Conservation (phyloP, 2,797 vertebrate genomes). For the Emydoidea blandingii region DNA sequence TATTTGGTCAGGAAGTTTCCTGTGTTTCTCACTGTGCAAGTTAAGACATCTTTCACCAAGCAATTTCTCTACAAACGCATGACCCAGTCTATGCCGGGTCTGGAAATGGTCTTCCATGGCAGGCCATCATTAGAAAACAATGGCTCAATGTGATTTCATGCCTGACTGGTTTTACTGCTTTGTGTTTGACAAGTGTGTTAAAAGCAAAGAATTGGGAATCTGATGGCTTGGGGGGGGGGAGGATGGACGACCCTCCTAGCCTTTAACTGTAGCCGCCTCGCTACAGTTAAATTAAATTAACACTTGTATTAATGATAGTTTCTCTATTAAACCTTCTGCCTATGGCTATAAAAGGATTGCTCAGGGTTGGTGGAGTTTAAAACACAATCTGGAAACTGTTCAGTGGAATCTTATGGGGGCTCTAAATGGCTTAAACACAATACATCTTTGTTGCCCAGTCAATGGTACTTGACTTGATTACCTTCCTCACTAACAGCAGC, state of each 20-base stretch:
- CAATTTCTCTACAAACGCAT: not conserved
- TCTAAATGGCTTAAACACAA: not conserved
- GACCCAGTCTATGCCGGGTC: not conserved
- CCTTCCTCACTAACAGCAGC: not conserved
- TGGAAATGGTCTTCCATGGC: not conserved
- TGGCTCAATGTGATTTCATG: not conserved
- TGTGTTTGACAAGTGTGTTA: not conserved
- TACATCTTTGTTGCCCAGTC: slow-evolving; percentile 27
- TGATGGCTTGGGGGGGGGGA: not conserved
- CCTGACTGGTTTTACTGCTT: not conserved
- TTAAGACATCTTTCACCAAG: rapidly evolving
- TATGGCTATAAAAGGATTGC: slow-evolving; percentile 48
- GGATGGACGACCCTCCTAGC: not conserved
- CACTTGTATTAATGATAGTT: slow-evolving; percentile 20
- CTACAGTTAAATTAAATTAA: slow-evolving; percentile 38
- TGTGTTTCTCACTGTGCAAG: not conserved
- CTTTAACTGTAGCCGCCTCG: not conserved
- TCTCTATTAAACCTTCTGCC: slow-evolving; percentile 56
- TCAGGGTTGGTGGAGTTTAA: slow-evolving; percentile 53
- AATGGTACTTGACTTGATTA: not conserved
- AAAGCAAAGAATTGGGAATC: slow-evolving; percentile 3
- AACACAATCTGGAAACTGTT: slow-evolving; percentile 49
- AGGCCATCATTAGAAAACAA: not conserved
- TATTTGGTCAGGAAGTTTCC: rapidly evolving
- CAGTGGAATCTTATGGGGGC: not conserved